Conservation (phyloP, 2,888 invertebrate genomes). For the Drosophila anomalata region DNA sequence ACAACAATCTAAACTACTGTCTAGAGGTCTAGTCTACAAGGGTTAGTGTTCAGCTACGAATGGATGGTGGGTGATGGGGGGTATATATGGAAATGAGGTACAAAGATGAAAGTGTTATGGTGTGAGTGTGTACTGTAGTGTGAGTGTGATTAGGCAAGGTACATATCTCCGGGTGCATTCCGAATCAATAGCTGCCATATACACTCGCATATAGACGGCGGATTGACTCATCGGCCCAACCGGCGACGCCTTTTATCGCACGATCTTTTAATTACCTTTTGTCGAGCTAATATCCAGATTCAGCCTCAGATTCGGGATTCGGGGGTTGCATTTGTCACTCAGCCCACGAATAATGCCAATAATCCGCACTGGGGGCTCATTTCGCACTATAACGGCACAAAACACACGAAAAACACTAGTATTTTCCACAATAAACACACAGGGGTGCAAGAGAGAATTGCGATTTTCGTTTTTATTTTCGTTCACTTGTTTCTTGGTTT, state of each 20-base stretch:
- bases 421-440: conserved; percentile 18
- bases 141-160: conserved; percentile 13
- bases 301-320: conserved; percentile 20
- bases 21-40: conserved; percentile 19
- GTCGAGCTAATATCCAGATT: conserved; percentile 26
- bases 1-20: conserved; percentile 44
- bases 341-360: conserved; percentile 8
- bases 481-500: conserved; percentile 79
- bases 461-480: conserved; percentile 78
- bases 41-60: conserved; percentile 24
- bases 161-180: conserved; percentile 34
- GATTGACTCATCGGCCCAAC: conserved; percentile 55
- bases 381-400: conserved; percentile 15
- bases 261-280: conserved; percentile 62
- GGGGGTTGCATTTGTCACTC: conserved; percentile 27
- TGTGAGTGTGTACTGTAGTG: neutral
- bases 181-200: conserved; percentile 38
- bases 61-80: neutral
- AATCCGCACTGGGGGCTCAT: conserved; percentile 20
- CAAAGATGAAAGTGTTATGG: conserved; percentile 8
- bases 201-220: conserved; percentile 4
- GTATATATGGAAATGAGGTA: conserved; percentile 27
- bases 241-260: conserved; percentile 48
- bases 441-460: conserved; percentile 47
- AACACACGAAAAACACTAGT: conserved; percentile 10